Percentiles rank a stretch among this genome's conserved stretches.
These are phyloP conservation scores for Drosophila ezoana DNA, from an alignment of 2,888 invertebrate genomes.

Conservation along the genomic window DNA sequence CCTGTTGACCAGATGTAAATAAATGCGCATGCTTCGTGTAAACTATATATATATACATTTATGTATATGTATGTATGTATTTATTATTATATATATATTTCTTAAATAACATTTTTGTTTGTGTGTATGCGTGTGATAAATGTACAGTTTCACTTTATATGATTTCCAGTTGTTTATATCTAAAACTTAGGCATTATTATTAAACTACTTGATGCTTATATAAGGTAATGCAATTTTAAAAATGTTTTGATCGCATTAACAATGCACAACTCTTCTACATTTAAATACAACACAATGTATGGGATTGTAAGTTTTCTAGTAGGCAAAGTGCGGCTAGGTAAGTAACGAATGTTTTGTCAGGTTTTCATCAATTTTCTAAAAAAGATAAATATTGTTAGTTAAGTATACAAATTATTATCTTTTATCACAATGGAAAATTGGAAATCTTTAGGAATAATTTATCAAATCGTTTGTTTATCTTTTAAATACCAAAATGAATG, in stretches of 20 bases:
- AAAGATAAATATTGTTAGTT: slow-evolving; percentile 72
- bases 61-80: slow-evolving; percentile 41
- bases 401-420: slow-evolving; percentile 69
- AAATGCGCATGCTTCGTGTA: neutral
- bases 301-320: slow-evolving; percentile 65
- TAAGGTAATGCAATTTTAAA: slow-evolving; percentile 61
- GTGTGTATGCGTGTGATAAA: slow-evolving; percentile 63
- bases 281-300: slow-evolving; percentile 63
- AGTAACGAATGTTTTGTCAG: slow-evolving; percentile 45
- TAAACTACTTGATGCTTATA: slow-evolving; percentile 62
- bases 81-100: slow-evolving; percentile 55
- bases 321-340: slow-evolving; percentile 75
- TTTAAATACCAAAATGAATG: slow-evolving; percentile 59
- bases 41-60: slow-evolving; percentile 28
- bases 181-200: slow-evolving; percentile 64
- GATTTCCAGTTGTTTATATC: slow-evolving; percentile 69
- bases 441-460: slow-evolving; percentile 64
- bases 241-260: slow-evolving; percentile 49
- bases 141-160: slow-evolving; percentile 72
- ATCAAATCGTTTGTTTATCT: slow-evolving; percentile 44
- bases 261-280: slow-evolving; percentile 56
- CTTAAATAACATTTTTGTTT: slow-evolving; percentile 59
- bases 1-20: neutral
- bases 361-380: slow-evolving; percentile 63
- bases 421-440: slow-evolving; percentile 77